Conservation (phyloP, 2,888 invertebrate genomes). For the Drosophila mimica region DNA sequence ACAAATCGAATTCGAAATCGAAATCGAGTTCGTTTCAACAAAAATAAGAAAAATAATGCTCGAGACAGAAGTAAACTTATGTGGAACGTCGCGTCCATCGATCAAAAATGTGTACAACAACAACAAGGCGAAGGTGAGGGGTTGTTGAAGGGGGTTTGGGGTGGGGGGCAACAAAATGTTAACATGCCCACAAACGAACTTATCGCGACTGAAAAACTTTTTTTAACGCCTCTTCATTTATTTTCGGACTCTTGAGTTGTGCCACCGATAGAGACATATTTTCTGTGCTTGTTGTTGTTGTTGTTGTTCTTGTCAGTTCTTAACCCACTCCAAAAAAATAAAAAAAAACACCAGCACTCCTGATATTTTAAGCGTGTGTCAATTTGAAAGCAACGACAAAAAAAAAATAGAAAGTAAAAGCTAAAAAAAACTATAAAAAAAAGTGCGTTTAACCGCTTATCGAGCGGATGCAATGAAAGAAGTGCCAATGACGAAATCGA, state of each 20-base stretch:
- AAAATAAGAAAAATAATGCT: conserved; percentile 30
- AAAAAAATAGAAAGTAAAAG: conserved; percentile 64
- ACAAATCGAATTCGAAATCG: conserved; percentile 51
- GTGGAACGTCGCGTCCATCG: conserved; percentile 67
- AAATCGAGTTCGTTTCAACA: conserved; percentile 38
- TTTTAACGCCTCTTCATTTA: conserved; percentile 71
- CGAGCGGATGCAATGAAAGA: conserved; percentile 51
- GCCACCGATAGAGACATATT: conserved; percentile 28
- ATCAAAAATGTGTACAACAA: conserved; percentile 54
- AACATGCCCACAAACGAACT: conserved; percentile 62
- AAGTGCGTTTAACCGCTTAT: conserved; percentile 45
- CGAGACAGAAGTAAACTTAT: conserved; percentile 44
- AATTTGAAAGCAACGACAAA: conserved; percentile 35
- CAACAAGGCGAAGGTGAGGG: conserved; percentile 1
- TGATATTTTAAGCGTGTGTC: conserved; percentile 53
- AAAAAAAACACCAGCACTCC: conserved; percentile 1
- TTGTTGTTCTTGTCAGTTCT: conserved; percentile 15
- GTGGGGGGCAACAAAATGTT: conserved; percentile 50
- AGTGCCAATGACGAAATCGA: conserved; percentile 64
- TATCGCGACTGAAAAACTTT: conserved; percentile 65
- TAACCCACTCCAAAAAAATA: conserved; percentile 16
- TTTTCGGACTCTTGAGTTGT: conserved; percentile 48
- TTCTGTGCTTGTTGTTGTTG: background rate
- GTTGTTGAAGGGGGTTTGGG: background rate
- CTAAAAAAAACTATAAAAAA: conserved; percentile 11